Base-by-base conservation (phyloP, 2,797 vertebrate species). In the Luscinia luscinia region DNA sequence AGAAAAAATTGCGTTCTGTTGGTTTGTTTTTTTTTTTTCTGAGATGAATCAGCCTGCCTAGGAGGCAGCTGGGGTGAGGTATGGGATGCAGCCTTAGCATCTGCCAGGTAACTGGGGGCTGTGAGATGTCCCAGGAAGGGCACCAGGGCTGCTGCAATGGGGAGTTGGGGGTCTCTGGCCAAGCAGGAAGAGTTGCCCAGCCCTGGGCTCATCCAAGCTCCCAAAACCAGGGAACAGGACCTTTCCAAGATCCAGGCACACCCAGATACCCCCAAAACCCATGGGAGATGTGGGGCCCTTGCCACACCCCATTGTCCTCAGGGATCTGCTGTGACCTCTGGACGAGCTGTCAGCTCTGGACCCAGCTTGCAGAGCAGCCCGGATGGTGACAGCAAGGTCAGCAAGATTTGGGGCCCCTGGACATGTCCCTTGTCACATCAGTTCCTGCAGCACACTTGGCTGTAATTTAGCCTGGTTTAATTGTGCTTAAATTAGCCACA, bases 401-500 rank as follows among this genome's bases (percentile, higher is more conserved):
- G 82, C 1, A 6, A 59, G 83, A 76, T 27, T 16, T 76, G 55
- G 72, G 76, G 64, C 70, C 85, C 77, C 69, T 26, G 62, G 79
- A 58, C 77, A 68, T 2, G 2, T 87, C 89, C 83, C 74, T 70
- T 63, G 89, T 88, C 84, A 84, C 62, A 88, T 74, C 75, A 40
- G 43, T n/a, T 95, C 93, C 85, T n/a, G 1, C 0, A 0, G 62
- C 0, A 0, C 34, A 18, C 72, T 96, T 12, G 15, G 52, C 92
- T 93, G 62, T 80, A 85, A 95, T 96, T 96, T 89, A 87, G 92
- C 75, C 72, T 2, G 2, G 38, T 89, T 96, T 97, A 95, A 96
- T 95, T 94, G 96, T 18, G 18, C 89, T 93, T 90, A 94, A 95
- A 97, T 97, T 94, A 96, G 87, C 62, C 81, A 55, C 83, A 83